phyloP scores from a whole-genome alignment of 1,140 invertebrate species.

The Drosophila pallidifrons region DNA sequence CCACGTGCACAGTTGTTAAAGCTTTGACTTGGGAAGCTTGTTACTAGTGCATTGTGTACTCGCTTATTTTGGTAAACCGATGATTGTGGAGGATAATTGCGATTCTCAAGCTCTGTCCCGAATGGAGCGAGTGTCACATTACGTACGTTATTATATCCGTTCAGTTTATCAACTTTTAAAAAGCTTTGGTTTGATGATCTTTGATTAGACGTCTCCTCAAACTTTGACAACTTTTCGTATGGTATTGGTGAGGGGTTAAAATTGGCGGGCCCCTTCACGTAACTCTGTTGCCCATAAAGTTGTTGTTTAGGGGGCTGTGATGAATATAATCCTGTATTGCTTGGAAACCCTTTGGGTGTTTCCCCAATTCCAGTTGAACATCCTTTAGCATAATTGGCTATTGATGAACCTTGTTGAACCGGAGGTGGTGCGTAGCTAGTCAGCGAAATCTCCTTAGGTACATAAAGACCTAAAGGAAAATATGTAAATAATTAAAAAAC shows the following conservation, averaged over 20 bases:
- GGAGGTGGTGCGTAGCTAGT: constrained; percentile 76
- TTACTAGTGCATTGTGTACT: neutral
- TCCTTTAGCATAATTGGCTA: constrained; percentile 7
- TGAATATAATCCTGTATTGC: constrained; percentile 18
- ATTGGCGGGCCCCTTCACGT: constrained; percentile 40
- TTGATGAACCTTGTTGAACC: constrained; percentile 6
- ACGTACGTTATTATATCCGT: constrained; percentile 30
- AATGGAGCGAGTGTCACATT: constrained; percentile 64
- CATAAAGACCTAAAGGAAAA: constrained; percentile 65
- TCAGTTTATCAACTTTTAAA: constrained; percentile 23
- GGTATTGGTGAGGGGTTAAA: constrained; percentile 75
- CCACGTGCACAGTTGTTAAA: constrained; percentile 93
- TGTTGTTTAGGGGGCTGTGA: constrained; percentile 43
- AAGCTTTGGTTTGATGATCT: constrained; percentile 27
- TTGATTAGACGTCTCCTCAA: constrained; percentile 49
- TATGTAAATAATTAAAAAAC: neutral
- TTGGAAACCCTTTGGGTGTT: constrained; percentile 33
- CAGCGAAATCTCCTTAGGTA: constrained; percentile 80
- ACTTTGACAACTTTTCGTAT: constrained; percentile 73
- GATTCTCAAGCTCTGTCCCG: neutral
- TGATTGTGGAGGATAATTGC: neutral
- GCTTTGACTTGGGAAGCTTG: constrained; percentile 85
- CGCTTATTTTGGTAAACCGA: neutral
- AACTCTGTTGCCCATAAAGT: constrained; percentile 40
- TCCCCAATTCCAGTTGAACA: neutral